Evolutionary conservation across 2,797 vertebrate species (phyloP).

Genomic region (Enteromius unitaeniatus): DNA sequence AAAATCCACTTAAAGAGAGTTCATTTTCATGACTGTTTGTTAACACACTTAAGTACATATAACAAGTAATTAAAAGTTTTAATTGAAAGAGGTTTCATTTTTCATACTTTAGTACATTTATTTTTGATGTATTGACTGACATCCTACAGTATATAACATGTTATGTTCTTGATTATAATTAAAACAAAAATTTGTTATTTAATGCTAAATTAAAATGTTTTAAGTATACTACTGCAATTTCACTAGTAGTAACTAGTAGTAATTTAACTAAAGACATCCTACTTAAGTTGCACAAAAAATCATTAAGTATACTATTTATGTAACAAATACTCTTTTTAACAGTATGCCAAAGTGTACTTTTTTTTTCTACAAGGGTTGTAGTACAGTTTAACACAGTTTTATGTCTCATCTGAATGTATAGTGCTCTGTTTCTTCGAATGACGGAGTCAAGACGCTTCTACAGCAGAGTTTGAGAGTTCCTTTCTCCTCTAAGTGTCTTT

Average conservation of each 20-base stretch:
- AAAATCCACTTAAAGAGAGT: background rate
- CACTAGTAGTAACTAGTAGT: no score
- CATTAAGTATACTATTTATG: background rate
- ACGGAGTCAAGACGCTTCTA: background rate
- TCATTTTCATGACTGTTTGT: background rate
- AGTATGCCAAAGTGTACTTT: background rate
- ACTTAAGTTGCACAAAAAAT: background rate
- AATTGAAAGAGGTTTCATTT: background rate
- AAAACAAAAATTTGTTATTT: background rate
- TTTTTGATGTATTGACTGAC: background rate
- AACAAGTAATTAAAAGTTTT: background rate
- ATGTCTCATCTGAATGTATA: background rate
- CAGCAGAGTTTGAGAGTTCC: constrained; percentile 54
- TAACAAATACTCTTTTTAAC: background rate
- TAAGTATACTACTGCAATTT: background rate
- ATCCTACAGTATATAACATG: background rate
- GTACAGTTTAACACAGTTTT: background rate
- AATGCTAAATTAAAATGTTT: background rate
- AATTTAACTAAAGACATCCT: background rate
- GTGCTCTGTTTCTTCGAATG: background rate
- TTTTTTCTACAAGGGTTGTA: background rate
- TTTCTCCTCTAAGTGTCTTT: constrained; percentile 57
- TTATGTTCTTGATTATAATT: background rate
- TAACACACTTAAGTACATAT: background rate
- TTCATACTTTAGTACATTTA: background rate